A percentile compares a stretch with the other conserved stretches of the same genome.
Evolutionary conservation across 2,888 invertebrate species (phyloP).

Genomic region (Sinotaia quadrata): DNA sequence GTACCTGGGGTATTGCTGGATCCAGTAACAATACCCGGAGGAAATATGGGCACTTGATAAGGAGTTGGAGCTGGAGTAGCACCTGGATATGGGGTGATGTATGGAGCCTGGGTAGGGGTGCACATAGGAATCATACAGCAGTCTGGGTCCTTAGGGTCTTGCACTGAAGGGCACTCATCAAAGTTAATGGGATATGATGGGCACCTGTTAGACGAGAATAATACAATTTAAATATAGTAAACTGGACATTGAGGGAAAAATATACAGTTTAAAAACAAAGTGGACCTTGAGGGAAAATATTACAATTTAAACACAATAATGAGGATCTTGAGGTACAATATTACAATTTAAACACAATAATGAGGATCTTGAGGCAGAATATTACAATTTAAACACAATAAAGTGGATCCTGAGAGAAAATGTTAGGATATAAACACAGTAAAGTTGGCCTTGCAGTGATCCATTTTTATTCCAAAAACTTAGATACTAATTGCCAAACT

Average conservation of each 20-base stretch:
- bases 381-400: no score
- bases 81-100: slow-evolving; percentile 39
- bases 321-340: no score
- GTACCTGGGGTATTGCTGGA: slow-evolving; percentile 6
- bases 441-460: no score
- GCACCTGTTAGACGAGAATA: slow-evolving; percentile 33
- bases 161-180: slow-evolving; percentile 32
- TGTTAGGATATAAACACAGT: no score
- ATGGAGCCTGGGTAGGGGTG: slow-evolving; percentile 34
- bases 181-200: slow-evolving; percentile 40
- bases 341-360: not conserved
- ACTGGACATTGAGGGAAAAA: not conserved
- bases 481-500: no score
- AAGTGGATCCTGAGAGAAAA: no score
- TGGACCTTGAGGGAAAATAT: not conserved
- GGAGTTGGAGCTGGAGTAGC: slow-evolving; percentile 33
- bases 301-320: not conserved
- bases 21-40: slow-evolving; percentile 19
- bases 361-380: no score
- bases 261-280: not conserved
- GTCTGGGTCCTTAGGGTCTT: slow-evolving; percentile 42
- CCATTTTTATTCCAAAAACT: no score
- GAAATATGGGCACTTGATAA: slow-evolving; percentile 23
- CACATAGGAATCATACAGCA: slow-evolving; percentile 31
- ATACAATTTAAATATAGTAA: no score